phyloP scores from a whole-genome alignment of 2,797 vertebrate genomes.

The Hylomyscus alleni region DNA sequence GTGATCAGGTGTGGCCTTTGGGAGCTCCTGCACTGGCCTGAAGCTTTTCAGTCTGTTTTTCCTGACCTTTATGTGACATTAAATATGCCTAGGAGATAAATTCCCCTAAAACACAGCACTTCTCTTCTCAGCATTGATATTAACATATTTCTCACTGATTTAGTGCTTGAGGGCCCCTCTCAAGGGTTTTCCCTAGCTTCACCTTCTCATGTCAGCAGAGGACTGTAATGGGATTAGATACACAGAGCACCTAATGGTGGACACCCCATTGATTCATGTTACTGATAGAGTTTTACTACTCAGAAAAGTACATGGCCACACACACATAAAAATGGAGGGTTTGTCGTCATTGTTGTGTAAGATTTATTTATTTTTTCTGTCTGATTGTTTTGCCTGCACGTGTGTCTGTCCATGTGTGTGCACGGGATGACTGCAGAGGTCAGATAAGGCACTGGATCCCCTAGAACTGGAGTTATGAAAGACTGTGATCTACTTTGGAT shows the following conservation, averaged over 20 bases:
- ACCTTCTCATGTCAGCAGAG: neutral
- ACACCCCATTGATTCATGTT: neutral
- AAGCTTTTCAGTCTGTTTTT: neutral
- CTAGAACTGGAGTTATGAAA: neutral
- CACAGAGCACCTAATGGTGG: neutral
- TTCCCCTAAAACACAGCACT: neutral
- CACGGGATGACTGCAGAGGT: neutral
- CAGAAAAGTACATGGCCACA: neutral
- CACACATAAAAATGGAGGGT: neutral
- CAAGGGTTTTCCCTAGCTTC: neutral
- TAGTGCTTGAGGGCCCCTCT: neutral
- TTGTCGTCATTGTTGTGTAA: neutral
- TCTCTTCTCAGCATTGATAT: neutral
- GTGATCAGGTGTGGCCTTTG: neutral
- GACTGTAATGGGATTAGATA: neutral
- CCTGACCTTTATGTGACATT: neutral
- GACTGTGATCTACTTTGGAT: neutral
- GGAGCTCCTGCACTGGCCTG: neutral
- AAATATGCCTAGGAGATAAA: neutral
- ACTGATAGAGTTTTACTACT: neutral
- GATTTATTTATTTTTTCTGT: neutral
- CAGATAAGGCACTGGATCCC: neutral
- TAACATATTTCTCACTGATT: neutral
- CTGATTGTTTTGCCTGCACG: neutral
- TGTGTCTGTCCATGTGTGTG: neutral